Conservation (phyloP, 1,140 invertebrate species). For the roundworm (Caenorhabditis elegans) region DNA sequence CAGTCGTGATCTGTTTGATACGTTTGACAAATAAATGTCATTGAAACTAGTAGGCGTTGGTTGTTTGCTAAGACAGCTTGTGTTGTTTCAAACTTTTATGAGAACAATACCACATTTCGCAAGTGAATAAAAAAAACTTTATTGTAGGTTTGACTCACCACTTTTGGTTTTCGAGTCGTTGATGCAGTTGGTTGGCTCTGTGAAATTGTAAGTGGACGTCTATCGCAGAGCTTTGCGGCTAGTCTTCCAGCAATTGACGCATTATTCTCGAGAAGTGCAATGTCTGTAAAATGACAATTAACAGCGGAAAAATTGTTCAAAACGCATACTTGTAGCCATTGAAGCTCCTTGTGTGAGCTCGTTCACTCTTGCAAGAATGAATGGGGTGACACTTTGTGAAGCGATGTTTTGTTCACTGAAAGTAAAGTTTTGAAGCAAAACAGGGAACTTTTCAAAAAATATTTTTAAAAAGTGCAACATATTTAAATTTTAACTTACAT, state of each 20-base stretch:
- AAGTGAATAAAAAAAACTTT: too few species aligned
- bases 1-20: slow-evolving; percentile 1
- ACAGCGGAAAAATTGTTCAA: not conserved
- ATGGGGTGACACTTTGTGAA: not conserved
- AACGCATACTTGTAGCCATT: slow-evolving; percentile 75
- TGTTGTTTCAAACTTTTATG: slow-evolving; percentile 29
- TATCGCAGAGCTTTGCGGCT: slow-evolving; percentile 72
- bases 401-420: slow-evolving; percentile 10
- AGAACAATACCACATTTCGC: too few species aligned
- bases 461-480: not conserved
- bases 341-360: slow-evolving; percentile 79
- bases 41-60: slow-evolving; percentile 25
- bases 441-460: slow-evolving; percentile 2
- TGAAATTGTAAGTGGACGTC: not conserved
- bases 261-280: slow-evolving; percentile 88
- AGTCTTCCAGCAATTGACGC: slow-evolving; percentile 81
- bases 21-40: not conserved
- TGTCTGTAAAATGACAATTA: slow-evolving; percentile 72
- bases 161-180: slow-evolving; percentile 37
- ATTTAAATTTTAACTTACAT: slow-evolving; percentile 51
- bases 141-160: slow-evolving; percentile 33
- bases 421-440: too few species aligned
- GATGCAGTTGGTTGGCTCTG: slow-evolving; percentile 48
- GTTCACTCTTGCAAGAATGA: slow-evolving; percentile 61
- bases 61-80: not conserved